These are phyloP conservation scores for Anthophora plumipes DNA, from an alignment of 2,888 invertebrate genomes.

Conservation along the genomic window DNA sequence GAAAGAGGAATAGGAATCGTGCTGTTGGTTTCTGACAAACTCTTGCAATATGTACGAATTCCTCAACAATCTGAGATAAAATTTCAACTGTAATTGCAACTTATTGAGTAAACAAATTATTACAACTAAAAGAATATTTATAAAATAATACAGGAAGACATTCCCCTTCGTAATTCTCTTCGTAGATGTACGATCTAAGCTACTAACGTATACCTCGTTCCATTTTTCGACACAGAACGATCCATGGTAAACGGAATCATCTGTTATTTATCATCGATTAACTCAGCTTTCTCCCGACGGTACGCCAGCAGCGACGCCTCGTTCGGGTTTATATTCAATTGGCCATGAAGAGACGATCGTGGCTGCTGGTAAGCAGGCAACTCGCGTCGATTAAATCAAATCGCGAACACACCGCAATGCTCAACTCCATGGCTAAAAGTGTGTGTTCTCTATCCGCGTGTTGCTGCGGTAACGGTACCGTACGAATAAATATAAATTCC, in stretches of 20 bases:
- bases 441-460: neutral
- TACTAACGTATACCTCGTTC: neutral
- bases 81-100: no score
- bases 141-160: no score
- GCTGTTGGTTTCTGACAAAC: no score
- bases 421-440: conserved; percentile 10
- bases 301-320: conserved; percentile 13
- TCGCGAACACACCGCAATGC: conserved; percentile 6
- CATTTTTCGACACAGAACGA: neutral
- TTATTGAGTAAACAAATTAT: no score
- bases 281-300: neutral
- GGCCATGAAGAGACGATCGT: conserved; percentile 27
- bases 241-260: conserved; percentile 5
- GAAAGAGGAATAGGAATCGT: no score
- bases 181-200: no score
- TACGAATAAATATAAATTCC: conserved; percentile 40
- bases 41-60: no score
- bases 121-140: no score
- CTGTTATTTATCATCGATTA: conserved; percentile 31
- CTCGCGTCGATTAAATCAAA: conserved; percentile 38
- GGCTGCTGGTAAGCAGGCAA: conserved; percentile 1
- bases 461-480: conserved; percentile 39
- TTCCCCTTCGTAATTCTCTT: no score
- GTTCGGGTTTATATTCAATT: conserved; percentile 42
- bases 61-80: no score